A percentile compares a stretch with the other conserved stretches of the same genome.
Evolutionary conservation across 2,113 vertebrate genomes (phyloP).

Genomic region (Oxygymnocypris stewartii): DNA sequence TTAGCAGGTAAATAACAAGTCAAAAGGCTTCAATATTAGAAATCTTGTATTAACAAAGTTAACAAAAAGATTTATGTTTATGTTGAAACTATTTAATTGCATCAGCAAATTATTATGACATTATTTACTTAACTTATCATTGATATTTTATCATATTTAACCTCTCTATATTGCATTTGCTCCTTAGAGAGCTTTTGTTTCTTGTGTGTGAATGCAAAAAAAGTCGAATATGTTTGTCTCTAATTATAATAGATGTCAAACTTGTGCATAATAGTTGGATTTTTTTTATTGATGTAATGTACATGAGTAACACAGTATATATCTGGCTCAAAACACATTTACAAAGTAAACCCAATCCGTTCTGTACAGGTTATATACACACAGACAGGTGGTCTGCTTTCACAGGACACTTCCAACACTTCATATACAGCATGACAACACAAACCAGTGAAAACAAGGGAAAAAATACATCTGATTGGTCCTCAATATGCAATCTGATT

Average conservation of each 20-base stretch:
- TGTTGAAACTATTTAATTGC: background rate
- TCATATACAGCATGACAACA: background rate
- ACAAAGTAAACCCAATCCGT: conserved; percentile 17
- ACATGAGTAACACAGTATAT: conserved; percentile 23
- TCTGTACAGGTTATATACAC: conserved; percentile 50
- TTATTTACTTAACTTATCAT: no score
- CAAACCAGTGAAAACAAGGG: background rate
- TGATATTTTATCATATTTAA: no score
- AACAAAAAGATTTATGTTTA: background rate
- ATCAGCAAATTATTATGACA: background rate
- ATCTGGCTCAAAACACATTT: conserved; percentile 37
- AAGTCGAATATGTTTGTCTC: background rate
- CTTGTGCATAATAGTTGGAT: background rate
- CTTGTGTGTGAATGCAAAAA: no score
- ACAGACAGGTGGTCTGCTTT: conserved; percentile 1
- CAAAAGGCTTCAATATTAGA: background rate
- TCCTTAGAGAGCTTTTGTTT: no score
- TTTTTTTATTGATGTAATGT: conserved; percentile 14
- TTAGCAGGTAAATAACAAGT: background rate
- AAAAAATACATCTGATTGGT: background rate
- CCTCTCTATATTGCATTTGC: no score
- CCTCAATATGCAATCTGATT: background rate
- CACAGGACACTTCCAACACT: background rate
- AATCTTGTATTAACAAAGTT: background rate
- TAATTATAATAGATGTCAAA: background rate